phyloP scores from a whole-genome alignment of 30 jellyfish, hydroid and myxozoan species.

The Hydra vulgaris region DNA sequence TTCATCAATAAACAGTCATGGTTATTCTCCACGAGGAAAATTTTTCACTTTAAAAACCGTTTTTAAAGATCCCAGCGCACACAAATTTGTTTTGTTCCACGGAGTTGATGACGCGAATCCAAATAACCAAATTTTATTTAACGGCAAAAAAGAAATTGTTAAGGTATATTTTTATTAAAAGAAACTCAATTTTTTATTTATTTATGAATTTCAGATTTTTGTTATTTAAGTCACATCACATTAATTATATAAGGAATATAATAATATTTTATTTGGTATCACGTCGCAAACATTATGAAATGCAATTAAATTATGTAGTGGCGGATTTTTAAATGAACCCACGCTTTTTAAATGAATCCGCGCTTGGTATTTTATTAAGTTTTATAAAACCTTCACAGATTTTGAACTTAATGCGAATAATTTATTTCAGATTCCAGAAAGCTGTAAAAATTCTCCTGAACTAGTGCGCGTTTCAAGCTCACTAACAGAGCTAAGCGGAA shows the following conservation, averaged over 20 bases:
- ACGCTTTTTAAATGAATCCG: too few relatives aligned
- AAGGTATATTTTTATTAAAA: neutral
- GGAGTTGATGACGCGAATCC: conserved; percentile 64
- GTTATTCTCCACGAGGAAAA: conserved; percentile 80
- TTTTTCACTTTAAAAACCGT: conserved; percentile 77
- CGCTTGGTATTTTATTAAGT: too few relatives aligned
- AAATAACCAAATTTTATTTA: conserved; percentile 34
- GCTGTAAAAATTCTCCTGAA: conserved; percentile 40
- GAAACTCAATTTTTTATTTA: neutral
- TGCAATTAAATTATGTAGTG: too few relatives aligned
- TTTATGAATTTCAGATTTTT: neutral
- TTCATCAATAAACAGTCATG: conserved; percentile 76
- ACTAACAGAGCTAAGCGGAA: neutral
- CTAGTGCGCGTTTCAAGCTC: conserved; percentile 44
- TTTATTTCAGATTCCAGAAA: neutral
- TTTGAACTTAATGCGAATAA: too few relatives aligned
- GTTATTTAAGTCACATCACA: too few relatives aligned
- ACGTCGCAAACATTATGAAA: too few relatives aligned
- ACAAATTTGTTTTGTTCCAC: conserved; percentile 56
- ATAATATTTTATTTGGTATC: too few relatives aligned
- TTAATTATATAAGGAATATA: too few relatives aligned
- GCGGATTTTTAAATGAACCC: too few relatives aligned
- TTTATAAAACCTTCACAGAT: too few relatives aligned
- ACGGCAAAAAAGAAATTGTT: conserved; percentile 55
- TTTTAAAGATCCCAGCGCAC: conserved; percentile 70